Conservation (phyloP, 2,113 vertebrate genomes). For the Grallaria varia region DNA sequence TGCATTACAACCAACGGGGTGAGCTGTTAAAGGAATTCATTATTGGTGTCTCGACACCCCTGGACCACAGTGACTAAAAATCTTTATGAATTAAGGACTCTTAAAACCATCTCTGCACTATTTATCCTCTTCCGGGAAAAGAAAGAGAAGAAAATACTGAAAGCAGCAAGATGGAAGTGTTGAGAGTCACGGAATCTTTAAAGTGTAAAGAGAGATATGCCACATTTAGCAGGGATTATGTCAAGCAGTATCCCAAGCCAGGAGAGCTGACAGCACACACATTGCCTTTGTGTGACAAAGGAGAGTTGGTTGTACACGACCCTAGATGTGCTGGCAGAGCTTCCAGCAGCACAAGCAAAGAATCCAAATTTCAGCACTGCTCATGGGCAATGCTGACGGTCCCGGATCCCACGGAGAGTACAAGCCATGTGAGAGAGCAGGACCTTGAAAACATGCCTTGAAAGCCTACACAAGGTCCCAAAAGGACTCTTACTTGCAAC, state of each 20-base stretch:
- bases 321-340: neutral
- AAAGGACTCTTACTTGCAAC: neutral
- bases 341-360: slow-evolving; percentile 5
- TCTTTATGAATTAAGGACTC: slow-evolving; percentile 49
- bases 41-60: slow-evolving; percentile 36
- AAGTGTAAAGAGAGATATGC: neutral
- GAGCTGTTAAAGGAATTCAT: slow-evolving; percentile 55
- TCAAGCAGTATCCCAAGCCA: neutral
- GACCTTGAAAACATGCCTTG: neutral
- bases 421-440: rapidly evolving
- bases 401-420: rapidly evolving
- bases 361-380: neutral
- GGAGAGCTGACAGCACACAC: neutral
- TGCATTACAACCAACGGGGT: slow-evolving; percentile 31
- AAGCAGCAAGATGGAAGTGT: neutral
- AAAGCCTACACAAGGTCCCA: neutral
- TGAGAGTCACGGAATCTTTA: slow-evolving; percentile 14
- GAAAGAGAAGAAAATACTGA: neutral
- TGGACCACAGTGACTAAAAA: slow-evolving; percentile 51
- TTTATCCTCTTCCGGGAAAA: slow-evolving; percentile 22
- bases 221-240: slow-evolving; percentile 24
- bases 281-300: neutral
- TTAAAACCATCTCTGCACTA: slow-evolving; percentile 51
- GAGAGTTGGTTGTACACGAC: neutral
- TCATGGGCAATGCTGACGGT: rapidly evolving